Conservation (phyloP, 2,797 vertebrate genomes). For the Anolis apletophallus region DNA sequence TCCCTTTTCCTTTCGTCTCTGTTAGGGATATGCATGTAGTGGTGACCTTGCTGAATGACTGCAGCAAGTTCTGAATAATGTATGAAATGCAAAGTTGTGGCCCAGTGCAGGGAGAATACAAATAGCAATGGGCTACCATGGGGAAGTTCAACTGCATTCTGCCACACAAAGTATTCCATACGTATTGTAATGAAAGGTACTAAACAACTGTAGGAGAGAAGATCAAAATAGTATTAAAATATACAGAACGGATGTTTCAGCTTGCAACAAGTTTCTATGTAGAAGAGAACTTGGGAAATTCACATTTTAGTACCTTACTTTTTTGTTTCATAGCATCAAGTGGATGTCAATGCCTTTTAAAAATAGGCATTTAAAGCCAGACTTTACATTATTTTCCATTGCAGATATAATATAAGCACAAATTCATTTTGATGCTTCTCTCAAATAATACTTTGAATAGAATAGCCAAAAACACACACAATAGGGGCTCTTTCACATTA, state of each 20-base stretch:
- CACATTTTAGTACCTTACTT: background rate
- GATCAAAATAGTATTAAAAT: background rate
- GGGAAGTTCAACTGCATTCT: background rate
- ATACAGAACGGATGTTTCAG: background rate
- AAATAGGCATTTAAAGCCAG: background rate
- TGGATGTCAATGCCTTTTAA: background rate
- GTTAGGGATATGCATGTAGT: conserved; percentile 29
- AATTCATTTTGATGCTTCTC: background rate
- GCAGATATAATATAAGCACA: background rate
- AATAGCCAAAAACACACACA: too few relatives aligned
- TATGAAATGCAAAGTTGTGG: conserved; percentile 40
- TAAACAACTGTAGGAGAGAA: background rate
- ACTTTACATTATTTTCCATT: background rate
- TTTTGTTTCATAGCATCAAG: background rate
- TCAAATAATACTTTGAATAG: background rate
- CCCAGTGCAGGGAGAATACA: conserved; percentile 18
- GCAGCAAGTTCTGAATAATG: conserved; percentile 53
- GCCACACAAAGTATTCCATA: background rate
- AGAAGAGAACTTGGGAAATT: background rate
- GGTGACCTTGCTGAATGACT: conserved; percentile 59
- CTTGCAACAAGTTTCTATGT: background rate
- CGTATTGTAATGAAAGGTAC: background rate
- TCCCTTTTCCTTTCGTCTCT: conserved; percentile 12
- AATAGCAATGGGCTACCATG: background rate
- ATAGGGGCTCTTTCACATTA: too few relatives aligned